These are phyloP conservation scores for Cyphomyrus plagiostoma DNA, from an alignment of 2,113 vertebrate genomes.

Conservation along the genomic window DNA sequence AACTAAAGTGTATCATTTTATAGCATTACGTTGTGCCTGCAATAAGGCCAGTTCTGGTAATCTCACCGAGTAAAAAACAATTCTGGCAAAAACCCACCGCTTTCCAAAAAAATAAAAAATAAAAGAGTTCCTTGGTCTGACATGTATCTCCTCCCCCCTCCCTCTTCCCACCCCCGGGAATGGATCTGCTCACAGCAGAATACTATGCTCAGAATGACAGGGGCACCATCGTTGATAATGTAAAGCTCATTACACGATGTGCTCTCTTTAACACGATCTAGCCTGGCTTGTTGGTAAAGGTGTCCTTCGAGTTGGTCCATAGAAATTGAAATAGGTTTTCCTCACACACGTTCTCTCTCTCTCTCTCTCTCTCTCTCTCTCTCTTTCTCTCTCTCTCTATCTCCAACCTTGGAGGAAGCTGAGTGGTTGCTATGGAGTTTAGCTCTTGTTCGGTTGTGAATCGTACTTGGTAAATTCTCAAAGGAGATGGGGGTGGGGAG, in stretches of 20 bases:
- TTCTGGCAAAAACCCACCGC: background rate
- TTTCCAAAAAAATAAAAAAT: background rate
- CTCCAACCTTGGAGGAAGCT: slow-evolving; percentile 3
- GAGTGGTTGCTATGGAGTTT: slow-evolving; percentile 16
- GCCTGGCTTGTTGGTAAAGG: background rate
- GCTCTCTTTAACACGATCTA: background rate
- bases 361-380: background rate
- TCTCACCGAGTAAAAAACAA: background rate
- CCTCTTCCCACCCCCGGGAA: background rate
- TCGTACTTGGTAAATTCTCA: slow-evolving; percentile 11
- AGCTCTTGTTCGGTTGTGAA: background rate
- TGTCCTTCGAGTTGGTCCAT: background rate
- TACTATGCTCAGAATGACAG: background rate
- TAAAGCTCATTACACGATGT: background rate
- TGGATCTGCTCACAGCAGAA: background rate
- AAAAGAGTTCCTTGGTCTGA: background rate
- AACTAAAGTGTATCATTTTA: background rate
- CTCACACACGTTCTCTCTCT: background rate
- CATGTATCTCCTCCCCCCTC: background rate
- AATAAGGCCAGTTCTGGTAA: background rate
- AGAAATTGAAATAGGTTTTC: background rate
- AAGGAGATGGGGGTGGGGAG: background rate
- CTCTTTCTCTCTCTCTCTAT: background rate
- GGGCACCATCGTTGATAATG: background rate
- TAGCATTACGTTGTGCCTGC: background rate